Evolutionary conservation across 2,888 invertebrate species (phyloP).

Genomic region (Napeogenes sylphis): DNA sequence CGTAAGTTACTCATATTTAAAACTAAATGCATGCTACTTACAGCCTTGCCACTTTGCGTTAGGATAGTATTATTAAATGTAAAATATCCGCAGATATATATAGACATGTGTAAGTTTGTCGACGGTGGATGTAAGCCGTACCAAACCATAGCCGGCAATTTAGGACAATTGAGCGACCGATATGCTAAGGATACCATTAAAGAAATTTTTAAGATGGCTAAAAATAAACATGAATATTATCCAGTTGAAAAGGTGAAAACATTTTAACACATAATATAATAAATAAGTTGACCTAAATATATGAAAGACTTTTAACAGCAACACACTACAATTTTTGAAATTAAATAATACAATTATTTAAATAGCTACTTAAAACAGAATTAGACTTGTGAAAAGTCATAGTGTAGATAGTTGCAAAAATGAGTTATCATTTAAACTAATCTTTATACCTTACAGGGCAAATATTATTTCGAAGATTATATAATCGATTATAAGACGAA

Average conservation of each 20-base stretch:
- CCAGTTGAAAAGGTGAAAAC: constrained; percentile 43
- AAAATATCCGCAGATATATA: constrained; percentile 31
- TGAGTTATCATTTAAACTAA: constrained; percentile 6
- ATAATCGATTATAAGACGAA: constrained; percentile 48
- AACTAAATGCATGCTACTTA: not conserved
- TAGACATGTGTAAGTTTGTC: constrained; percentile 47
- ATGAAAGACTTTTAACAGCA: too few relatives aligned
- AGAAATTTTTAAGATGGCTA: constrained; percentile 32
- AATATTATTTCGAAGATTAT: constrained; percentile 37
- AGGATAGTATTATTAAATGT: too few relatives aligned
- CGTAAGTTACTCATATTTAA: too few relatives aligned
- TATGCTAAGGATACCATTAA: constrained; percentile 42
- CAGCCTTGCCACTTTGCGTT: too few relatives aligned
- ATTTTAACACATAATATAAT: too few relatives aligned
- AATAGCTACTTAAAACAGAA: too few relatives aligned
- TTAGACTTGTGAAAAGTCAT: too few relatives aligned
- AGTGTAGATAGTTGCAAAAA: too few relatives aligned
- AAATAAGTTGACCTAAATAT: not conserved
- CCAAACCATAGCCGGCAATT: constrained; percentile 41
- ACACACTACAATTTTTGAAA: not conserved
- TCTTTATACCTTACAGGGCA: constrained; percentile 46
- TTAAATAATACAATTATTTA: too few relatives aligned
- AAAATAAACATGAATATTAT: constrained; percentile 40
- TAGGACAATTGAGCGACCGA: constrained; percentile 40
- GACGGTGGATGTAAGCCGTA: constrained; percentile 62